Percentiles rank a stretch among this genome's conserved stretches.
These are phyloP conservation scores for Drosophila guanche DNA, from an alignment of 1,140 invertebrate genomes.

Conservation along the genomic window DNA sequence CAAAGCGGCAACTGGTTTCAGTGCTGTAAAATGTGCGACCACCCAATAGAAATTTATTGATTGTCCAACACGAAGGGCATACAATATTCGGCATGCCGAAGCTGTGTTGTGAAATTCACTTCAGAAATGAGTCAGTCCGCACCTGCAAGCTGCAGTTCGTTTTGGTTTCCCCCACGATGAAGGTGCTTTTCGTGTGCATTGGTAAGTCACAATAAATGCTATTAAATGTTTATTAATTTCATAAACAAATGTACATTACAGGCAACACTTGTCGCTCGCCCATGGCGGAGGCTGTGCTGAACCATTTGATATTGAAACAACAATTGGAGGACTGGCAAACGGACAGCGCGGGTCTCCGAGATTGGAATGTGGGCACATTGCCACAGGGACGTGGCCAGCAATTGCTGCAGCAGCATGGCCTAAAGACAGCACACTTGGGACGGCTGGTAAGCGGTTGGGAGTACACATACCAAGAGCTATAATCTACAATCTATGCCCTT, in stretches of 20 bases:
- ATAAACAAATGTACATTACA: slow-evolving; percentile 33
- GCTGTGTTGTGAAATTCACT: no score
- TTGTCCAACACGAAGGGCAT: no score
- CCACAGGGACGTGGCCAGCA: slow-evolving; percentile 90
- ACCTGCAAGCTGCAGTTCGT: slow-evolving; percentile 27
- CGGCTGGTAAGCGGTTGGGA: slow-evolving; percentile 85
- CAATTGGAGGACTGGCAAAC: slow-evolving; percentile 89
- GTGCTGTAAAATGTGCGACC: neutral
- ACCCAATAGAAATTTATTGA: no score
- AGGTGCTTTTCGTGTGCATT: slow-evolving; percentile 76
- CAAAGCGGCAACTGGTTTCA: slow-evolving; percentile 38
- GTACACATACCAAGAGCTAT: no score
- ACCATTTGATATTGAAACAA: slow-evolving; percentile 87
- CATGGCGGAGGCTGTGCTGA: slow-evolving; percentile 95
- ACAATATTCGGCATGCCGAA: no score
- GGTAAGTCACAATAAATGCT: slow-evolving; percentile 52
- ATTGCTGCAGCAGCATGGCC: slow-evolving; percentile 86
- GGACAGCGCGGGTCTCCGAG: slow-evolving; percentile 93
- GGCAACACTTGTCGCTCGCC: slow-evolving; percentile 98
- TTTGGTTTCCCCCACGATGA: slow-evolving; percentile 33
- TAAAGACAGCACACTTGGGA: slow-evolving; percentile 87
- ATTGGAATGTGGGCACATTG: slow-evolving; percentile 91
- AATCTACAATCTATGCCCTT: neutral
- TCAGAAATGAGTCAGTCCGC: slow-evolving; percentile 17
- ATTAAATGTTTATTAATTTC: neutral